These are phyloP conservation scores for Gymnorhina tibicen DNA, from an alignment of 2,113 vertebrate genomes.

Conservation along the genomic window DNA sequence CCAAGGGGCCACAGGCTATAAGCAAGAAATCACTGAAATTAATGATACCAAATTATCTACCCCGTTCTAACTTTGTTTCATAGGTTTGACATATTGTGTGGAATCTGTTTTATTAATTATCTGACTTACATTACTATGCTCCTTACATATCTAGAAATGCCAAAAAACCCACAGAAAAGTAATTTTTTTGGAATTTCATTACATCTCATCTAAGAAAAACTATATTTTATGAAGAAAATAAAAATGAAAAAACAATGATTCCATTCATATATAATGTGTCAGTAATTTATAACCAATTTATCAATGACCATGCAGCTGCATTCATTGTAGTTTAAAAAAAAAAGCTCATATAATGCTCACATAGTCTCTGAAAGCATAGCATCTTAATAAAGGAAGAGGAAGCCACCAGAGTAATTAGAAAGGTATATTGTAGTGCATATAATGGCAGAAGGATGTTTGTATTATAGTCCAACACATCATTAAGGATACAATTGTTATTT, in stretches of 20 bases:
- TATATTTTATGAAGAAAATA: not conserved
- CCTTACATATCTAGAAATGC: not conserved
- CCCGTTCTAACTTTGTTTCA: not conserved
- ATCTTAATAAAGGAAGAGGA: slow-evolving; percentile 64
- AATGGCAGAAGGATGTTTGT: slow-evolving; percentile 78
- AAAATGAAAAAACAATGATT: slow-evolving; percentile 32
- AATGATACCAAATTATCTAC: not conserved
- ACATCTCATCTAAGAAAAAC: not conserved
- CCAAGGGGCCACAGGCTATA: not conserved
- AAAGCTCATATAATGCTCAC: slow-evolving; percentile 58
- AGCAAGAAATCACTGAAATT: not conserved
- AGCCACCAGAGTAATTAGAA: slow-evolving; percentile 78
- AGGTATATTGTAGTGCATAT: slow-evolving; percentile 67
- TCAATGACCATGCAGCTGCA: slow-evolving; percentile 75
- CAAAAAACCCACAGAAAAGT: not conserved
- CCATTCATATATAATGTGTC: slow-evolving; percentile 47
- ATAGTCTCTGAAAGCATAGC: slow-evolving; percentile 53
- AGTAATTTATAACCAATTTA: slow-evolving; percentile 72
- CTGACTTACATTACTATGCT: not conserved
- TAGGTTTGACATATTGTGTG: not conserved
- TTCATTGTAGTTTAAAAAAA: not conserved
- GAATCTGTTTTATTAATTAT: not conserved
- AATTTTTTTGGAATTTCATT: not conserved
- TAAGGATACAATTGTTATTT: slow-evolving; percentile 88
- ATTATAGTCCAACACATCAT: slow-evolving; percentile 84